phyloP scores from a whole-genome alignment of 2,888 invertebrate species.

The Pseudococcus longispinus region DNA sequence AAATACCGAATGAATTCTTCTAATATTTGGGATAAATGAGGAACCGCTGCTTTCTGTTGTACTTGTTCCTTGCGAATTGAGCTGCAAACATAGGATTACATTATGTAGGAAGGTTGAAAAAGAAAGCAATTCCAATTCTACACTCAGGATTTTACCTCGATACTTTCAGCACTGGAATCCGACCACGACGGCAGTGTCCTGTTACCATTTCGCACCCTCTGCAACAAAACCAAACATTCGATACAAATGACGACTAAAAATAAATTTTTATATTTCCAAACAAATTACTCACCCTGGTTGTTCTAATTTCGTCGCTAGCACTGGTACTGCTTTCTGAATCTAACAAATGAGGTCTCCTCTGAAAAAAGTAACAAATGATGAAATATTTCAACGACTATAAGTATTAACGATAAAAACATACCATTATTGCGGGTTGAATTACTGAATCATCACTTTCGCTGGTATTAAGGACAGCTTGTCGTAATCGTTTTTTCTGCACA shows the following conservation, averaged over 20 bases:
- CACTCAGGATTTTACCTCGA: not conserved
- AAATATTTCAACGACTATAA: not conserved
- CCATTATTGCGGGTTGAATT: slow-evolving; percentile 6
- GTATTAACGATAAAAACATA: not conserved
- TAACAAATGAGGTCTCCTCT: not conserved
- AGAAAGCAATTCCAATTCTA: not conserved
- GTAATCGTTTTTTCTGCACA: slow-evolving; percentile 21
- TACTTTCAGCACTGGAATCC: not conserved
- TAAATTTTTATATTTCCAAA: not conserved
- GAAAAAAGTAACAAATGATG: not conserved
- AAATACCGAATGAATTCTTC: not conserved
- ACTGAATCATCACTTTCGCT: slow-evolving; percentile 42
- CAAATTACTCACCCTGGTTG: not conserved
- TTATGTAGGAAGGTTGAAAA: not conserved
- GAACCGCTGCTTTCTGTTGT: not conserved
- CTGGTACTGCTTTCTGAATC: slow-evolving; percentile 45
- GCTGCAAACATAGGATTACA: not conserved
- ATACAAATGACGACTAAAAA: not conserved
- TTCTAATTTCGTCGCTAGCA: not conserved
- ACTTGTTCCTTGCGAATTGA: not conserved
- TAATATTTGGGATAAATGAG: not conserved
- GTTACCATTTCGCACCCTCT: not conserved
- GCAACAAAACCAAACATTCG: not conserved
- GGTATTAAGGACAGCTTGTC: not conserved
- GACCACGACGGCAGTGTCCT: not conserved